Evolutionary conservation across 1,140 invertebrate species (phyloP).

Genomic region (Parapsyche elsis): DNA sequence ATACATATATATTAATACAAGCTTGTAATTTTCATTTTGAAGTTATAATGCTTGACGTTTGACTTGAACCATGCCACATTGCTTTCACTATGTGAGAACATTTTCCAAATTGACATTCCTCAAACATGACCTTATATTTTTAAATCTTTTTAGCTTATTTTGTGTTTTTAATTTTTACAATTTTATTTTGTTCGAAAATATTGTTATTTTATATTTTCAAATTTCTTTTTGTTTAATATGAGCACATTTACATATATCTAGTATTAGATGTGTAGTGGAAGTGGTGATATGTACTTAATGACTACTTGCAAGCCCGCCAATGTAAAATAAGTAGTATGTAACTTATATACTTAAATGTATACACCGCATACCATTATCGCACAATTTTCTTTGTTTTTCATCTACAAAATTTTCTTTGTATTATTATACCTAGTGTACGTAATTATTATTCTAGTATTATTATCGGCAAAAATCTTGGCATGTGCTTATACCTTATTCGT

Average conservation of each 20-base stretch:
- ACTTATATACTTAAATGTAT: not conserved
- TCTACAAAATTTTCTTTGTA: slow-evolving; percentile 14
- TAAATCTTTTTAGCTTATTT: not conserved
- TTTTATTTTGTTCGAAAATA: not conserved
- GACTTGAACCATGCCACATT: not conserved
- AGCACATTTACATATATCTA: not conserved
- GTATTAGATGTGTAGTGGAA: no score
- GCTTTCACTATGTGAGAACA: slow-evolving; percentile 16
- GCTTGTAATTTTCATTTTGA: not conserved
- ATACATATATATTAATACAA: not conserved
- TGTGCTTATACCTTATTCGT: not conserved
- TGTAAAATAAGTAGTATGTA: slow-evolving; percentile 2
- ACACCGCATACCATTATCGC: not conserved
- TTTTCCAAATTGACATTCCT: not conserved
- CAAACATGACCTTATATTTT: not conserved
- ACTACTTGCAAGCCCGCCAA: not conserved
- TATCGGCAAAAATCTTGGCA: not conserved
- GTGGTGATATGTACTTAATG: slow-evolving; percentile 23
- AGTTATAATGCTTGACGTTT: slow-evolving; percentile 10
- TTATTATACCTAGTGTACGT: not conserved
- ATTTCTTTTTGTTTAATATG: not conserved
- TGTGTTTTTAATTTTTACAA: not conserved
- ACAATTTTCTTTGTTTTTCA: not conserved
- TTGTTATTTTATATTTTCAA: not conserved
- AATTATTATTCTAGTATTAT: no score